A percentile compares a stretch with the other conserved stretches of the same genome.
Conservation (phyloP, 2,113 vertebrate genomes). For the Lates calcarifer region DNA sequence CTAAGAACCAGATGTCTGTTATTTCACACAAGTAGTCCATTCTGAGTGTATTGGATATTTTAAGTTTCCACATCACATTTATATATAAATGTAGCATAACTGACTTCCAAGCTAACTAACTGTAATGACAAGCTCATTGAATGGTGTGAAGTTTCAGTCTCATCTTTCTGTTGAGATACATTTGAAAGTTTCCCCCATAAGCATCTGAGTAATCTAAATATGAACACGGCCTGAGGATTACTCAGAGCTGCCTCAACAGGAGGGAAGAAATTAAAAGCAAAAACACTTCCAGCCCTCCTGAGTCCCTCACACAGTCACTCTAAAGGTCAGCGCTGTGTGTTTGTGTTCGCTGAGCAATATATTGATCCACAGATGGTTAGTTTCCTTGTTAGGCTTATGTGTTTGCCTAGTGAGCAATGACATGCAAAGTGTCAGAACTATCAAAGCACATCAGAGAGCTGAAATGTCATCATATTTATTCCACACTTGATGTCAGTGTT, state of each 20-base stretch:
- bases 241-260: neutral
- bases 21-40: too few relatives aligned
- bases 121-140: neutral
- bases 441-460: neutral
- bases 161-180: neutral
- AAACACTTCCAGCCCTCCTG: slow-evolving; percentile 3
- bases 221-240: neutral
- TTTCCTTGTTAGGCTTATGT: neutral
- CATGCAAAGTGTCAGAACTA: slow-evolving; percentile 7
- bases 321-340: slow-evolving; percentile 24
- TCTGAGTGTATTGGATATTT: too few relatives aligned
- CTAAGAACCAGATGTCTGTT: too few relatives aligned
- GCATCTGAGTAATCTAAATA: neutral
- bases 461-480: slow-evolving; percentile 26
- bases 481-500: neutral
- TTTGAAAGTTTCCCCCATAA: neutral
- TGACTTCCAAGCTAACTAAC: too few relatives aligned
- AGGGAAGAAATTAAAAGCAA: neutral
- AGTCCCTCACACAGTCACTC: neutral
- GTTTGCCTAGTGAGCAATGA: neutral
- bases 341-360: neutral
- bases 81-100: too few relatives aligned
- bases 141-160: neutral
- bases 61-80: too few relatives aligned
- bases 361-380: slow-evolving; percentile 28